A percentile compares a stretch with the other conserved stretches of the same genome.
phyloP scores from a whole-genome alignment of 2,888 invertebrate genomes.

The Apocheima hispidaria region DNA sequence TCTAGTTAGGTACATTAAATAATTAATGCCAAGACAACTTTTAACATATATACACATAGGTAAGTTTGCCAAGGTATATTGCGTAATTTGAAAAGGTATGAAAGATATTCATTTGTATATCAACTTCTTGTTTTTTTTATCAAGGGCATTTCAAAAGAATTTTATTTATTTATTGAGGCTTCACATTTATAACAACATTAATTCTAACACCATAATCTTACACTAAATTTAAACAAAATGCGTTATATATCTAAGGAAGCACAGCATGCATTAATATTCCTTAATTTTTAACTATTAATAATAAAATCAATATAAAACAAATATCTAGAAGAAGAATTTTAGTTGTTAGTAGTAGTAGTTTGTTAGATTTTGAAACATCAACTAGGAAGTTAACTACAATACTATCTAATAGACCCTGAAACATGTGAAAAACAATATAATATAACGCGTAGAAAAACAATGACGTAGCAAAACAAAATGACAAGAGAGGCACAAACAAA shows the following conservation, averaged over 20 bases:
- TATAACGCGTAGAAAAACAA: conserved; percentile 4
- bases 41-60: not conserved
- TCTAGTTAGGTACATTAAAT: conserved; percentile 6
- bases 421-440: conserved; percentile 1
- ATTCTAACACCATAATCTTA: too few relatives aligned
- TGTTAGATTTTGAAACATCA: too few relatives aligned
- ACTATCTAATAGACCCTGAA: not conserved
- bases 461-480: conserved; percentile 9
- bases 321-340: too few relatives aligned
- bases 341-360: too few relatives aligned
- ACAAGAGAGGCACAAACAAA: conserved; percentile 17
- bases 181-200: too few relatives aligned
- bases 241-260: too few relatives aligned
- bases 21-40: conserved; percentile 15
- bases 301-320: too few relatives aligned
- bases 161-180: too few relatives aligned
- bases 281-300: too few relatives aligned
- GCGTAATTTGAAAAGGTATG: not conserved
- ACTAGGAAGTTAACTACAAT: too few relatives aligned
- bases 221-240: too few relatives aligned
- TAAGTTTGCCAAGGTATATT: not conserved
- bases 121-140: not conserved
- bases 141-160: not conserved
- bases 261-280: too few relatives aligned
- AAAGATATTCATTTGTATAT: not conserved